A percentile compares a stretch with the other conserved stretches of the same genome.
Evolutionary conservation across 2,113 vertebrate genomes (phyloP).

Genomic region (Fregata magnificens): DNA sequence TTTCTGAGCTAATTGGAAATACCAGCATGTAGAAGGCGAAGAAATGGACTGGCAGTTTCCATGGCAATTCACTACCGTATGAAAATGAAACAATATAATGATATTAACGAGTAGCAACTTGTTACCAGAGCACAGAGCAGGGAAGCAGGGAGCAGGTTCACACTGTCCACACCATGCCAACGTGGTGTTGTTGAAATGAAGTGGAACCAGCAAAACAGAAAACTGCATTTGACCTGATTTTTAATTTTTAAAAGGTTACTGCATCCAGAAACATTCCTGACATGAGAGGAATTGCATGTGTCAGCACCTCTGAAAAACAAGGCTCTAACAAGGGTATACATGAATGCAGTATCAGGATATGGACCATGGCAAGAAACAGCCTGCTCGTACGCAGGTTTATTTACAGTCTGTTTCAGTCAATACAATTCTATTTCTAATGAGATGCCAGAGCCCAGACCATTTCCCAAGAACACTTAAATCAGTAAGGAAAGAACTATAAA

Average conservation of each 20-base stretch:
- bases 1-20: neutral
- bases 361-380: neutral
- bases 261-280: neutral
- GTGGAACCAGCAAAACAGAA: neutral
- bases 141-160: neutral
- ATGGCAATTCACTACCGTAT: neutral
- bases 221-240: neutral
- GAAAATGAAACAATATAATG: neutral
- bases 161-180: fast-evolving
- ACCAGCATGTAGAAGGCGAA: neutral
- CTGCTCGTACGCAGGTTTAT: neutral
- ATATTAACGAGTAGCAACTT: neutral
- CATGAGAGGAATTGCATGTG: neutral
- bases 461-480: neutral
- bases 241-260: neutral
- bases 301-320: neutral
- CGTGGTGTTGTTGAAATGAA: fast-evolving
- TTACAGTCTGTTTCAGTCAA: neutral
- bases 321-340: neutral
- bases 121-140: neutral
- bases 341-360: neutral
- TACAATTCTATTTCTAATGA: neutral
- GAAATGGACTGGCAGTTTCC: neutral
- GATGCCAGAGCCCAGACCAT: neutral
- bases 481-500: neutral